Evolutionary conservation across 2,888 invertebrate species (phyloP), one percentile per base, ranked within the genome.

Genomic region (Troides helena): DNA sequence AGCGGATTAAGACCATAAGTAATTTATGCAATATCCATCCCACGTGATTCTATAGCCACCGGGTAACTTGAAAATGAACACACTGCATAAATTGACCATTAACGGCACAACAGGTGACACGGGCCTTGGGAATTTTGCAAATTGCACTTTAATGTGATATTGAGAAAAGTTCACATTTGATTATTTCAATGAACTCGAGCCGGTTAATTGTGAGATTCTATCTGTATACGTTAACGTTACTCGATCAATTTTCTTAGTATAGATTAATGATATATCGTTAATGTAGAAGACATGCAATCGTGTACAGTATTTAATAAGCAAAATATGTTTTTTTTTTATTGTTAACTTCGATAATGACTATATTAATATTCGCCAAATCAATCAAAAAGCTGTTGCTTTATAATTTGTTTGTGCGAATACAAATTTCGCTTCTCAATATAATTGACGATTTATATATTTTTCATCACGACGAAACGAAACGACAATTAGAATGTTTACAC

Each of bases 121-220:
- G 60, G 60, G 25, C 70, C 70, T 70, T 67, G 67, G 64, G 21
- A 23, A 60, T n/a, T 46, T 62, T 67, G 67, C 56, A 70, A 70
- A 70, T 70, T 67, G 67, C 67, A 70, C 70, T 70, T 70, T 70
- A 70, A 70, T 70, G 30, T 70, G 64, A 67, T 70, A 65, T 36
- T 23, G 70, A 67, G 70, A 65, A 67, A 70, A 70, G 70, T 67
- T 70, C 67, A 70, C 17, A 64, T 70, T 70, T 70, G 70, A 70
- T 70, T 70, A 70, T 64, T 70, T 62, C 61, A 64, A 70, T 70
- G 64, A 65, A 70, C 46, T 67, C 43, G 12, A 14, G 36, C 23
- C 25, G 43, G 57, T 65, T 46, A 57, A 63, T 67, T 66, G 67
- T 63, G 36, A 59, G 59, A 63, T 67, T 63, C 67, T 62, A 65